These are phyloP conservation scores for Bombyx mandarina DNA, from an alignment of 1,140 invertebrate species.

Conservation along the genomic window DNA sequence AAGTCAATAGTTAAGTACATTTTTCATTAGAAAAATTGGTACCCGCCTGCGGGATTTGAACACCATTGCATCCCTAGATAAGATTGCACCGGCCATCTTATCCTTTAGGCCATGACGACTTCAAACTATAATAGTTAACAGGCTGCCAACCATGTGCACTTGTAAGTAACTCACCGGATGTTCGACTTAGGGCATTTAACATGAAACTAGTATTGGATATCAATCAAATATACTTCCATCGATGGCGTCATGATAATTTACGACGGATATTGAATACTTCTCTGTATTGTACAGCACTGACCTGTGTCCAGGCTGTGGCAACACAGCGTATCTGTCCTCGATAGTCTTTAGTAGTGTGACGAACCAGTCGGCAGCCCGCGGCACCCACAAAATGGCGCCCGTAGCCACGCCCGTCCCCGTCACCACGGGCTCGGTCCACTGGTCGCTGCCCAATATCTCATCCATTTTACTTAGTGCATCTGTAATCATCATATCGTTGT, in stretches of 20 bases:
- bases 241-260: background rate
- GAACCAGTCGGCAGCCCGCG: constrained; percentile 84
- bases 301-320: constrained; percentile 89
- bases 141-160: too few species aligned
- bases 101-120: too few species aligned
- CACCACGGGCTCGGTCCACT: constrained; percentile 73
- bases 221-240: too few species aligned
- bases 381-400: constrained; percentile 80
- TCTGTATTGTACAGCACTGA: constrained; percentile 26
- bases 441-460: constrained; percentile 81
- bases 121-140: too few species aligned
- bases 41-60: too few species aligned
- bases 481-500: constrained; percentile 1
- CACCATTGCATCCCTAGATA: too few species aligned
- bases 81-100: too few species aligned
- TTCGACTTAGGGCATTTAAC: too few species aligned
- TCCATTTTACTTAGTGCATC: constrained; percentile 92
- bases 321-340: constrained; percentile 85
- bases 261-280: background rate
- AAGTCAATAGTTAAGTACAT: too few species aligned
- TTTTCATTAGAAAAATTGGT: too few species aligned
- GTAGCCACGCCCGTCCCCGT: constrained; percentile 75
- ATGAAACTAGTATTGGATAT: too few species aligned
- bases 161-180: too few species aligned
- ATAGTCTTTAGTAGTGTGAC: constrained; percentile 87